A percentile compares a stretch with the other conserved stretches of the same genome.
Evolutionary conservation across 2,113 vertebrate species (phyloP).

Genomic region (Indicator indicator): DNA sequence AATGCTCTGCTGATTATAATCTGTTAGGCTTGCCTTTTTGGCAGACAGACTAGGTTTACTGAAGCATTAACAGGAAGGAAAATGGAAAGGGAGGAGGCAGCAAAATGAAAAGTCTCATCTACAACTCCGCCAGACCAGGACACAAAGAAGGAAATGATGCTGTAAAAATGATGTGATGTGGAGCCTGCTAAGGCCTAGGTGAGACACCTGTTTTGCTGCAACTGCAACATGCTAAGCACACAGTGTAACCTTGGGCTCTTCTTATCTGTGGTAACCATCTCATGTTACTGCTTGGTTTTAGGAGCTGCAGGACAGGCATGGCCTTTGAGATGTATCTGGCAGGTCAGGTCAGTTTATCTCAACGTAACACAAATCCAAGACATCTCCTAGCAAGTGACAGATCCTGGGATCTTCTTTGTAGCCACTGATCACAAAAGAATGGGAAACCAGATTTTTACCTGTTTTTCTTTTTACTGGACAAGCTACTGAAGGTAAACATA

Average conservation of each 20-base stretch:
- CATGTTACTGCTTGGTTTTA: neutral
- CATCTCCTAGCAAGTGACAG: neutral
- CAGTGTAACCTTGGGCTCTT: neutral
- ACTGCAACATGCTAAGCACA: neutral
- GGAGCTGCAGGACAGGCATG: neutral
- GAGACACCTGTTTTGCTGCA: neutral
- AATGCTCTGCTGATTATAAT: neutral
- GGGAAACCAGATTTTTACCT: neutral
- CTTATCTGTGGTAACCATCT: neutral
- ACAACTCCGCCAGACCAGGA: neutral
- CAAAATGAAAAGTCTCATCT: neutral
- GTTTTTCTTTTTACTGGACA: neutral
- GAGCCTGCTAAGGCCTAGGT: neutral
- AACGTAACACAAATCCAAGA: neutral
- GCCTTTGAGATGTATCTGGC: neutral
- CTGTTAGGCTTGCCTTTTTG: neutral
- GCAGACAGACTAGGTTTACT: neutral
- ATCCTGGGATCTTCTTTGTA: neutral
- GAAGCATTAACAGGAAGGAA: neutral
- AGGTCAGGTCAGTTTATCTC: neutral
- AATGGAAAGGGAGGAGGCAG: neutral
- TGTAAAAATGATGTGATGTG: neutral
- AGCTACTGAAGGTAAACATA: neutral
- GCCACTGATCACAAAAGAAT: neutral
- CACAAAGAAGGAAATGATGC: neutral